Evolutionary conservation across 2,113 vertebrate genomes (phyloP).

Genomic region (Amia ocellicauda): DNA sequence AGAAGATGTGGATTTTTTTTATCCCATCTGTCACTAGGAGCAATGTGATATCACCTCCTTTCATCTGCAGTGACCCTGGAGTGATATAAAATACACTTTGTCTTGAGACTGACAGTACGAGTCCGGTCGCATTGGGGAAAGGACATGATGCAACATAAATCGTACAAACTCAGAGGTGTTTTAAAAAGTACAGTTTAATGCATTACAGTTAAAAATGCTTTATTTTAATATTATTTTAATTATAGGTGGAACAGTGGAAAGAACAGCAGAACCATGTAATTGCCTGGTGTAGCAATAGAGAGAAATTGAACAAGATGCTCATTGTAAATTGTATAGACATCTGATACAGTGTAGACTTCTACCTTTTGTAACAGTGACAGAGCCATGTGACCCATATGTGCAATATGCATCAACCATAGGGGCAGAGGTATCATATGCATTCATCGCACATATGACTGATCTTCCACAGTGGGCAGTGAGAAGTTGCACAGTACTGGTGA

Average conservation of each 20-base stretch:
- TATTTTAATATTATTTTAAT: background rate
- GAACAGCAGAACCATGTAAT: background rate
- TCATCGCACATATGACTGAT: too few relatives aligned
- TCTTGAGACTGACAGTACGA: slow-evolving; percentile 22
- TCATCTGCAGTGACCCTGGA: slow-evolving; percentile 40
- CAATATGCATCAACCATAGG: too few relatives aligned
- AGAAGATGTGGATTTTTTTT: slow-evolving; percentile 50
- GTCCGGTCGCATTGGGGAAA: background rate
- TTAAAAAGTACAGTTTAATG: too few relatives aligned
- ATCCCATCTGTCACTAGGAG: slow-evolving; percentile 12
- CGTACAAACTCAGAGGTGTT: background rate
- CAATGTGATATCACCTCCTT: slow-evolving; percentile 43
- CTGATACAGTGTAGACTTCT: too few relatives aligned
- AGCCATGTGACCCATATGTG: too few relatives aligned
- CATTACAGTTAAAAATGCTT: too few relatives aligned
- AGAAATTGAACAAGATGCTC: too few relatives aligned
- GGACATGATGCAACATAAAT: background rate
- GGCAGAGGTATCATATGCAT: too few relatives aligned
- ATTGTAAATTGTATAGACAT: too few relatives aligned
- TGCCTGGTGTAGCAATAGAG: background rate
- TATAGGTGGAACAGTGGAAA: background rate
- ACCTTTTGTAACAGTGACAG: too few relatives aligned
- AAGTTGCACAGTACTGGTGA: too few relatives aligned
- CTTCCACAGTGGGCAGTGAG: too few relatives aligned
- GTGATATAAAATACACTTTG: slow-evolving; percentile 42